Evolutionary conservation across 53 echinoderm and acorn worm genomes (phyloP).

Genomic region (Mesocentrotus franciscanus): DNA sequence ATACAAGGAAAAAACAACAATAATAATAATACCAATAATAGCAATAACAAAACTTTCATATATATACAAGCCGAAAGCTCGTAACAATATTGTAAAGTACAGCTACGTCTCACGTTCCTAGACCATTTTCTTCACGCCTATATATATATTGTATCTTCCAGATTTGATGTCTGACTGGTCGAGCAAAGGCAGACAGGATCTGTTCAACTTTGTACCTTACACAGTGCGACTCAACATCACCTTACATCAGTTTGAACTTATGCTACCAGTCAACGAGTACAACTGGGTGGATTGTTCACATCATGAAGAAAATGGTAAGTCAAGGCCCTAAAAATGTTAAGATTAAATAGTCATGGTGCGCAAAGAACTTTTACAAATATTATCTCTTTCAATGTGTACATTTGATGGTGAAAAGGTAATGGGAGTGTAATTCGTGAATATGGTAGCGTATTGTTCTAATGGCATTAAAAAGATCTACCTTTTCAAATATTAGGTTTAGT

Average conservation of each 20-base stretch:
- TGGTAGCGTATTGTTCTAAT: too few species aligned
- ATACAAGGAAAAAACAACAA: too few species aligned
- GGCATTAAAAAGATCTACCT: too few species aligned
- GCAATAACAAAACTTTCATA: too few species aligned
- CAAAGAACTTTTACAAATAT: neutral
- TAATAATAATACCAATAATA: too few species aligned
- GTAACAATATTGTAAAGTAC: too few species aligned
- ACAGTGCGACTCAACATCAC: conserved; percentile 89
- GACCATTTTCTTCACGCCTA: too few species aligned
- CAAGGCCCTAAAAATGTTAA: neutral
- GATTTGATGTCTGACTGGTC: conserved; percentile 94
- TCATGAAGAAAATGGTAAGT: conserved; percentile 91
- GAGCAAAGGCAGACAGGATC: conserved; percentile 84
- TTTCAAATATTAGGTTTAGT: too few species aligned
- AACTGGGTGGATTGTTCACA: conserved; percentile 96
- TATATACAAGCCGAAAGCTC: too few species aligned
- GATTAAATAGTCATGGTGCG: neutral
- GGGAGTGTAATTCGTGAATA: too few species aligned
- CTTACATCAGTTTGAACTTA: conserved; percentile 90
- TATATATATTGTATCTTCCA: neutral
- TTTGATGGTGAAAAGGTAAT: too few species aligned
- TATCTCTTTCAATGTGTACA: neutral
- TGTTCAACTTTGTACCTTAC: conserved; percentile 92
- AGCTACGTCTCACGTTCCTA: too few species aligned
- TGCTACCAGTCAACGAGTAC: conserved; percentile 87